Conservation (phyloP, 1,140 invertebrate species). For the Hirudo medicinalis region DNA sequence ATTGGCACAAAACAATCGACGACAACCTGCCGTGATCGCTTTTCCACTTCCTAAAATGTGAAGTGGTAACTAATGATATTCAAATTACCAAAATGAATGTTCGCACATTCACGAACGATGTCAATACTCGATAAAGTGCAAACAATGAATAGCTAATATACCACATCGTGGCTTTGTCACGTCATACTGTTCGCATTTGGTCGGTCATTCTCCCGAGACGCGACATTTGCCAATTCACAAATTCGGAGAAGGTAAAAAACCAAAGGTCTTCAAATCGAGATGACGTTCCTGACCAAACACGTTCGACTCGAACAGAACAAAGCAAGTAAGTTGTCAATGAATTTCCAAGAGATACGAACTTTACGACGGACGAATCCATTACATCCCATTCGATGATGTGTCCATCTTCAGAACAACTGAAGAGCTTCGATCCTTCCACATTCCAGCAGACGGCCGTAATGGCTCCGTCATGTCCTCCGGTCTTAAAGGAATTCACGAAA, state of each 20-base stretch:
- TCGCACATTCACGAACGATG: too few species aligned
- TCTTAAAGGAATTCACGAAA: conserved; percentile 14
- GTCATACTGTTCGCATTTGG: too few species aligned
- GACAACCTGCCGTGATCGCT: conserved; percentile 52
- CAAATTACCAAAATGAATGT: not conserved
- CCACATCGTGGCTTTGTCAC: too few species aligned
- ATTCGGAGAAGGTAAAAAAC: too few species aligned
- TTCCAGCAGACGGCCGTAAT: conserved; percentile 47
- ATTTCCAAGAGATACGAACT: conserved; percentile 29
- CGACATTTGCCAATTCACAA: too few species aligned
- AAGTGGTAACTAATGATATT: not conserved
- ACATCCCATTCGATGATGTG: conserved; percentile 45
- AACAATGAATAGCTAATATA: too few species aligned
- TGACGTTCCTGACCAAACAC: too few species aligned
- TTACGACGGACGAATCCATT: conserved; percentile 35
- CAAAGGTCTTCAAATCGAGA: too few species aligned
- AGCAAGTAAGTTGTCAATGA: too few species aligned
- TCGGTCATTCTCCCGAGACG: too few species aligned
- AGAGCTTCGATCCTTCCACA: conserved; percentile 38
- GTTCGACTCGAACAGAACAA: too few species aligned
- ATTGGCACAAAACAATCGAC: conserved; percentile 48
- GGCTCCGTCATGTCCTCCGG: conserved; percentile 44
- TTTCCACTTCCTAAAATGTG: conserved; percentile 50
- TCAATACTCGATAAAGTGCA: too few species aligned
- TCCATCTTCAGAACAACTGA: conserved; percentile 44